These are phyloP conservation scores for Adelphocoris suturalis DNA, from an alignment of 2,888 invertebrate species.

Conservation along the genomic window DNA sequence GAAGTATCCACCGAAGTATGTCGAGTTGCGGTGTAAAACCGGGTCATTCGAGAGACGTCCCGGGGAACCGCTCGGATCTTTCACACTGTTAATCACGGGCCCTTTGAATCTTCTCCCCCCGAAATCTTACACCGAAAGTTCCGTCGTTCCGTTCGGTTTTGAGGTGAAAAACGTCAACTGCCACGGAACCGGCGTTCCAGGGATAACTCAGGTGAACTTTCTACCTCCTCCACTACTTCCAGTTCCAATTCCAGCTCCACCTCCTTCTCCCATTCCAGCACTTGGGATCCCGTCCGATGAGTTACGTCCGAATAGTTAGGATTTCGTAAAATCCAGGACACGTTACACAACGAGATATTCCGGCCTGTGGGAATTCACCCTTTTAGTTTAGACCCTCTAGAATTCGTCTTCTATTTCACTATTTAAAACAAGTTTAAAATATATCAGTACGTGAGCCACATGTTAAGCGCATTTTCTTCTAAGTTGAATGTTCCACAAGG, in stretches of 20 bases:
- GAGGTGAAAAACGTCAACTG: neutral
- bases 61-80: neutral
- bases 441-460: no score
- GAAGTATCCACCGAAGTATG: constrained; percentile 43
- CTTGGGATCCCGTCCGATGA: neutral
- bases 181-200: neutral
- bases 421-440: no score
- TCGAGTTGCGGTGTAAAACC: neutral
- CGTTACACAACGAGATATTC: neutral
- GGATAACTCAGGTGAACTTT: neutral
- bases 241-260: neutral
- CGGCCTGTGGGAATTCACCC: neutral
- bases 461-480: no score
- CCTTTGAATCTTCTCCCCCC: neutral
- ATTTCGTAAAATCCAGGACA: neutral
- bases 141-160: neutral
- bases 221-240: neutral
- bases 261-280: neutral
- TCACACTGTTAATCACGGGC: constrained; percentile 13
- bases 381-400: no score
- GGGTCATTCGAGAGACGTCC: neutral
- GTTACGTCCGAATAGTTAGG: neutral
- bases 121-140: neutral
- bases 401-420: no score
- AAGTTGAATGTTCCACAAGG: no score